phyloP scores from a whole-genome alignment of 1,140 invertebrate species.

The Drosophila melanogaster region DNA sequence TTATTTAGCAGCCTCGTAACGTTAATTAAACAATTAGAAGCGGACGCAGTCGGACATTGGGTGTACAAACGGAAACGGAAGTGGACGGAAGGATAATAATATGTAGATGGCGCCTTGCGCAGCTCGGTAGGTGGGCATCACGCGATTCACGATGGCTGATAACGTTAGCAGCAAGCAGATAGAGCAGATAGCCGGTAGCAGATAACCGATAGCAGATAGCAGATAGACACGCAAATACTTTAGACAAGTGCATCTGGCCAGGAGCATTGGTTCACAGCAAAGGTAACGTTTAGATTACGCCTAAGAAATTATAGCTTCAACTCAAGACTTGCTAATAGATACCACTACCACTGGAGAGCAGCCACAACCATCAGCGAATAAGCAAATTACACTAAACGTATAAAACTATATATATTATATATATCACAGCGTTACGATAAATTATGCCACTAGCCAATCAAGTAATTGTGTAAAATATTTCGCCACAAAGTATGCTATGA shows the following conservation, averaged over 20 bases:
- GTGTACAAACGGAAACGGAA: conserved; percentile 63
- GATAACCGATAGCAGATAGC: neutral
- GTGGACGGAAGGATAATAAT: conserved; percentile 57
- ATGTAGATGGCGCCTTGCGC: conserved; percentile 16
- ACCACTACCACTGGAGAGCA: conserved; percentile 27
- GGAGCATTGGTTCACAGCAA: conserved; percentile 11
- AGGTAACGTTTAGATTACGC: conserved; percentile 54
- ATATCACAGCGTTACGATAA: conserved; percentile 75
- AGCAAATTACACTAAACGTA: conserved; percentile 51
- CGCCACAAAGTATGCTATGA: conserved; percentile 50
- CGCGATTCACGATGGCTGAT: conserved; percentile 21
- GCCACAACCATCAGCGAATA: conserved; percentile 49
- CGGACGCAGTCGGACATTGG: conserved; percentile 37
- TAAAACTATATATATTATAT: conserved; percentile 63
- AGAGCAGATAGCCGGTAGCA: neutral
- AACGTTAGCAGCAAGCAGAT: conserved; percentile 29
- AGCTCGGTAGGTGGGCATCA: conserved; percentile 9
- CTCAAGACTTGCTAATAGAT: conserved; percentile 74
- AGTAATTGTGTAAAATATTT: conserved; percentile 81
- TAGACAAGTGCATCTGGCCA: conserved; percentile 52
- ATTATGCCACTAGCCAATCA: conserved; percentile 78
- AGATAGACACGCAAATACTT: conserved; percentile 56
- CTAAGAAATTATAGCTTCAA: conserved; percentile 79
- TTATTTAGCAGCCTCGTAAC: conserved; percentile 56
- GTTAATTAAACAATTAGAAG: conserved; percentile 57